phyloP scores from a whole-genome alignment of 1,140 invertebrate genomes.

The Penaeus chinensis region DNA sequence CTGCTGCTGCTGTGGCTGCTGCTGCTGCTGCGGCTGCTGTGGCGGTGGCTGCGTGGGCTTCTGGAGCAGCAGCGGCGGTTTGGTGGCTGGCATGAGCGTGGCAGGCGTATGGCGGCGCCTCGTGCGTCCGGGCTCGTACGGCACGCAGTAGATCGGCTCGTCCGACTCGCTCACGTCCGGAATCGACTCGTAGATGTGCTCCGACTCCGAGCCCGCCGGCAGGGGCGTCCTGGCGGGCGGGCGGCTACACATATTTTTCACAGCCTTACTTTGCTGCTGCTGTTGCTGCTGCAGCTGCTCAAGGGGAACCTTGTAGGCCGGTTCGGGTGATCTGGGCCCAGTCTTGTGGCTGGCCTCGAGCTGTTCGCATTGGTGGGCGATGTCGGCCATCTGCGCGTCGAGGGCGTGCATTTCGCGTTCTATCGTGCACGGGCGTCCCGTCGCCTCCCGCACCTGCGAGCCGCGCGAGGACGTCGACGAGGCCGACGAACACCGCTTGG shows the following conservation, averaged over 20 bases:
- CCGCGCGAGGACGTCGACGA: slow-evolving; percentile 48
- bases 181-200: slow-evolving; percentile 79
- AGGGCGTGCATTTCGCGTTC: slow-evolving; percentile 71
- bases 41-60: not conserved
- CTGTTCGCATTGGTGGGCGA: slow-evolving; percentile 71
- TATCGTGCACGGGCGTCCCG: slow-evolving; percentile 65
- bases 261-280: slow-evolving; percentile 46
- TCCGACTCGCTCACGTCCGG: slow-evolving; percentile 74
- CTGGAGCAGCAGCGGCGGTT: slow-evolving; percentile 15
- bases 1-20: slow-evolving; percentile 18
- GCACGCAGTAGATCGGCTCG: slow-evolving; percentile 77
- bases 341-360: slow-evolving; percentile 65
- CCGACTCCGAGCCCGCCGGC: slow-evolving; percentile 65
- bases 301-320: slow-evolving; percentile 65
- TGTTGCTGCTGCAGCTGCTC: slow-evolving; percentile 64
- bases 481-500: slow-evolving; percentile 45
- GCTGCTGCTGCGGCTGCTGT: slow-evolving; percentile 30
- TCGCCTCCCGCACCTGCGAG: slow-evolving; percentile 26
- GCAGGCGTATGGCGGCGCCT: slow-evolving; percentile 14
- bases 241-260: slow-evolving; percentile 28
- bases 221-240: slow-evolving; percentile 47
- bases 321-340: slow-evolving; percentile 46
- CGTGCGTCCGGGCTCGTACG: slow-evolving; percentile 71
- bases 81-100: slow-evolving; percentile 9
- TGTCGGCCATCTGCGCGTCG: slow-evolving; percentile 73